A percentile compares a stretch with the other conserved stretches of the same genome.
Conservation (phyloP, 1,140 invertebrate species). For the Ceratina japonica region DNA sequence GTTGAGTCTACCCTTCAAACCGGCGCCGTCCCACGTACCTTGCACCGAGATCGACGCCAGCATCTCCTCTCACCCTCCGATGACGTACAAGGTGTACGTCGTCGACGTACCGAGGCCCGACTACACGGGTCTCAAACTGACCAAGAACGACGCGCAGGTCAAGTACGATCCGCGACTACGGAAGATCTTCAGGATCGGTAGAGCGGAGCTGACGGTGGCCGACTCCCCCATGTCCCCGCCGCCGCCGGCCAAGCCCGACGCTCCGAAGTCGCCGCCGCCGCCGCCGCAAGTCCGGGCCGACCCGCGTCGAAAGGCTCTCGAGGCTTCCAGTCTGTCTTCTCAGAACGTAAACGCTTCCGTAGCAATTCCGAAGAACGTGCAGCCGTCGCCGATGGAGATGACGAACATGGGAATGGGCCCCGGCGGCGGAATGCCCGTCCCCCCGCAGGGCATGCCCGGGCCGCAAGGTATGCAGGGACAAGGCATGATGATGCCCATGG, state of each 20-base stretch:
- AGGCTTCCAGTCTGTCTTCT: slow-evolving; percentile 66
- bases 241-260: slow-evolving; percentile 70
- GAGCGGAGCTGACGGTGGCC: slow-evolving; percentile 80
- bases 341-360: slow-evolving; percentile 57
- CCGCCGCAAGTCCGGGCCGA: slow-evolving; percentile 77
- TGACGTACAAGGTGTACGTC: slow-evolving; percentile 84
- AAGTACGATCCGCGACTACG: slow-evolving; percentile 85
- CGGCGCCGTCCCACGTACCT: slow-evolving; percentile 87
- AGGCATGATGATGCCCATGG: slow-evolving; percentile 76
- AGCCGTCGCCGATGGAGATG: slow-evolving; percentile 50
- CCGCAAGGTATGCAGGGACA: slow-evolving; percentile 79
- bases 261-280: slow-evolving; percentile 74
- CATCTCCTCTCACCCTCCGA: slow-evolving; percentile 86
- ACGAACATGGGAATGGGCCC: slow-evolving; percentile 62
- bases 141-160: slow-evolving; percentile 85
- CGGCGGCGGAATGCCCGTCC: slow-evolving; percentile 80
- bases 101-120: slow-evolving; percentile 87
- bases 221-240: slow-evolving; percentile 77
- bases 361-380: slow-evolving; percentile 51
- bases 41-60: slow-evolving; percentile 92
- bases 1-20: slow-evolving; percentile 86
- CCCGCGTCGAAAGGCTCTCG: slow-evolving; percentile 81
- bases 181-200: slow-evolving; percentile 85
- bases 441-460: slow-evolving; percentile 72
- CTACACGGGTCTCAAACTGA: slow-evolving; percentile 86